Percentiles rank a stretch among this genome's conserved stretches.
Conservation (phyloP, 2,888 invertebrate genomes). For the Torymus tubicola region DNA sequence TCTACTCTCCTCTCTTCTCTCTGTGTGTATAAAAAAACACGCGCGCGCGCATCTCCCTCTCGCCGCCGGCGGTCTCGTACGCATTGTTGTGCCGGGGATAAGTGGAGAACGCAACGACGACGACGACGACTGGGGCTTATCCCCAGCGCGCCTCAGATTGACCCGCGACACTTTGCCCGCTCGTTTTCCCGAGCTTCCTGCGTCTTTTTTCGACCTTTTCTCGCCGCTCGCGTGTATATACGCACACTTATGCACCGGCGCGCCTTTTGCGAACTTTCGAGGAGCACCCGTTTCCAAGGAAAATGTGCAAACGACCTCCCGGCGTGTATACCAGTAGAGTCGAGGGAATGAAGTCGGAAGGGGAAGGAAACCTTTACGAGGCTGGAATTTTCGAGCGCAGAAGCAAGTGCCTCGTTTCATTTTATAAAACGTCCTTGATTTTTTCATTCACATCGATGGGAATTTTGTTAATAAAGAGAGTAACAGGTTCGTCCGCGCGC, state of each 20-base stretch:
- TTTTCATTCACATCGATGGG: background rate
- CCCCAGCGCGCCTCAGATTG: slow-evolving; percentile 24
- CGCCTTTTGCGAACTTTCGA: background rate
- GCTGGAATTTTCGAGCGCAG: slow-evolving; percentile 9
- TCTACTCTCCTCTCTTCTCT: no score
- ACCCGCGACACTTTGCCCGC: slow-evolving; percentile 25
- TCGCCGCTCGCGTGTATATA: background rate
- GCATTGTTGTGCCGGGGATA: slow-evolving; percentile 20
- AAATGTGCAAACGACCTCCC: slow-evolving; percentile 41
- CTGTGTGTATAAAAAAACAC: no score
- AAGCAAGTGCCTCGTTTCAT: background rate
- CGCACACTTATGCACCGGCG: background rate
- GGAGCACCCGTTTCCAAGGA: background rate
- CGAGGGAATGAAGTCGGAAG: background rate
- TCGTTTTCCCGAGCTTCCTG: background rate
- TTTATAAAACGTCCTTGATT: no score
- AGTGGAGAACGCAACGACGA: no score
- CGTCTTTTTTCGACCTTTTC: background rate
- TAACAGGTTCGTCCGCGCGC: background rate
- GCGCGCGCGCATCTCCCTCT: slow-evolving; percentile 8
- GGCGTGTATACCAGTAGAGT: background rate
- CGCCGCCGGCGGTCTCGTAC: slow-evolving; percentile 7
- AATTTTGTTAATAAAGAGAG: slow-evolving; percentile 13
- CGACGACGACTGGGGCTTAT: slow-evolving; percentile 19
- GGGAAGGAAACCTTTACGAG: background rate